Evolutionary conservation across 2,797 vertebrate species (phyloP).

Genomic region (Melanotaenia trifasciata): DNA sequence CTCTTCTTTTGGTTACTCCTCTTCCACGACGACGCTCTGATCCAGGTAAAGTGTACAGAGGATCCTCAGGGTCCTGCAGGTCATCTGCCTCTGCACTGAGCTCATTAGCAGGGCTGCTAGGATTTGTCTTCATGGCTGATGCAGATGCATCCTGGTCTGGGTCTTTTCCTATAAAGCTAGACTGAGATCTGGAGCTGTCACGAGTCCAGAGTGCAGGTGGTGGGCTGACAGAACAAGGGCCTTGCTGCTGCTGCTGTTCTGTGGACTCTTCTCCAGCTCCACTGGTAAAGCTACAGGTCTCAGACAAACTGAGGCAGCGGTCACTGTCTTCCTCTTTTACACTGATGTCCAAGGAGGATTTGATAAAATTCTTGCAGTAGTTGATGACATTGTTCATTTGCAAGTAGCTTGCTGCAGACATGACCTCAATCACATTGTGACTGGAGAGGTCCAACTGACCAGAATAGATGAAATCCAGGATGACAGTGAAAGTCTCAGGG

Average conservation of each 20-base stretch:
- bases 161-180: conserved; percentile 73
- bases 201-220: conserved; percentile 85
- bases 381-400: conserved; percentile 98
- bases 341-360: conserved; percentile 95
- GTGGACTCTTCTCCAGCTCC: conserved; percentile 73
- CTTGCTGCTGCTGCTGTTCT: conserved; percentile 75
- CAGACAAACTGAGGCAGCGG: conserved; percentile 78
- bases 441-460: conserved; percentile 94
- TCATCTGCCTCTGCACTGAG: conserved; percentile 67
- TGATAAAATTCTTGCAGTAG: conserved; percentile 97
- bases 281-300: conserved; percentile 75
- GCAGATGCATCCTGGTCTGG: conserved; percentile 60
- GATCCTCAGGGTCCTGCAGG: conserved; percentile 76
- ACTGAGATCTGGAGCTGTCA: conserved; percentile 77
- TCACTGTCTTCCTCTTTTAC: conserved; percentile 84
- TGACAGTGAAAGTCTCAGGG: conserved; percentile 93
- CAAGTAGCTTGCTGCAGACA: conserved; percentile 96
- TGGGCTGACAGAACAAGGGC: conserved; percentile 81
- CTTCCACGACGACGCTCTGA: conserved; percentile 73
- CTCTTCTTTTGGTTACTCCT: conserved; percentile 73
- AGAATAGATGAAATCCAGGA: conserved; percentile 96
- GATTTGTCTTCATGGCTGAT: conserved; percentile 64
- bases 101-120: conserved; percentile 64
- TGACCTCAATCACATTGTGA: conserved; percentile 96
- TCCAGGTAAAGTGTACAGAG: conserved; percentile 73